Conservation (phyloP, 1,140 invertebrate species). For the Panagrolaimus sp. region DNA sequence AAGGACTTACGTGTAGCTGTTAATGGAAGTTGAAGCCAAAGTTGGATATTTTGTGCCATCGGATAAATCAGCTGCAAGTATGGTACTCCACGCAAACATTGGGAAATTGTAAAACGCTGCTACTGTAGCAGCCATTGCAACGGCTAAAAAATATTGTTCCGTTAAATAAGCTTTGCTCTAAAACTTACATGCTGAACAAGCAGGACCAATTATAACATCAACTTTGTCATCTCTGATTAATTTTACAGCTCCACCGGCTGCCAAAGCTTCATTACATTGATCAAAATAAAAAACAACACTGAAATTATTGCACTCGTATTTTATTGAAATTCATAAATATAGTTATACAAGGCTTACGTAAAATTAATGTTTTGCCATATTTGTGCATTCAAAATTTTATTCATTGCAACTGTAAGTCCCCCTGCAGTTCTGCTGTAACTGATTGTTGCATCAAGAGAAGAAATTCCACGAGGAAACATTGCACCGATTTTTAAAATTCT, state of each 20-base stretch:
- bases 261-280: slow-evolving; percentile 26
- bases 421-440: not conserved
- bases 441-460: not conserved
- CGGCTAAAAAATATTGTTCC: no score
- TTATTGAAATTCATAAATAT: not conserved
- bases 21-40: slow-evolving; percentile 19
- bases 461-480: not conserved
- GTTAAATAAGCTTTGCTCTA: not conserved
- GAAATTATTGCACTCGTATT: not conserved
- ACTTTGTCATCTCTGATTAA: slow-evolving; percentile 26
- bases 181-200: slow-evolving; percentile 28
- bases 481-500: not conserved
- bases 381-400: not conserved
- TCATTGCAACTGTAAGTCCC: not conserved
- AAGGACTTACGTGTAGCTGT: slow-evolving; percentile 25
- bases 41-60: slow-evolving; percentile 26
- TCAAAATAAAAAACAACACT: slow-evolving; percentile 17
- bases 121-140: no score
- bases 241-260: slow-evolving; percentile 26
- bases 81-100: slow-evolving; percentile 34
- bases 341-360: no score
- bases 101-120: slow-evolving; percentile 31
- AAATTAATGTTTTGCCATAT: no score
- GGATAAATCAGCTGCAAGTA: slow-evolving; percentile 16
- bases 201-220: slow-evolving; percentile 32